Conservation (phyloP, 2,888 invertebrate genomes). For the Sarcophaga caerulescens region DNA sequence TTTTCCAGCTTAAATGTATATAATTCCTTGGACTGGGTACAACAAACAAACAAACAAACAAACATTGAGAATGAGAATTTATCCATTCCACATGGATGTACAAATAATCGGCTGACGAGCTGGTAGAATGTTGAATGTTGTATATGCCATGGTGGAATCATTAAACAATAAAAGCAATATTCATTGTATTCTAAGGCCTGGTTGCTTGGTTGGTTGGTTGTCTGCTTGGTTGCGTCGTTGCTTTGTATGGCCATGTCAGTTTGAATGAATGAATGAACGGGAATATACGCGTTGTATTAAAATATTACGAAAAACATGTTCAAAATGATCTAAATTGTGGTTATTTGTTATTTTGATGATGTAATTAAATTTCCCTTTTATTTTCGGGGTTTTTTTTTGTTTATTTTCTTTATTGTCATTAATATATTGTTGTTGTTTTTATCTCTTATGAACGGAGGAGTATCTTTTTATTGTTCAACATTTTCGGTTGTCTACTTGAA, state of each 20-base stretch:
- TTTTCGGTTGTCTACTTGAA: constrained; percentile 1
- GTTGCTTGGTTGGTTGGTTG: too few relatives aligned
- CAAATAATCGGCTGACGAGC: not conserved
- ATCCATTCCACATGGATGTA: constrained; percentile 25
- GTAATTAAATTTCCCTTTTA: constrained; percentile 49
- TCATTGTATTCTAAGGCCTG: constrained; percentile 5
- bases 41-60: not conserved
- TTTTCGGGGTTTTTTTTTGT: constrained; percentile 25
- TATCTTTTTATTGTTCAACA: constrained; percentile 11
- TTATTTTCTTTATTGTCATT: not conserved
- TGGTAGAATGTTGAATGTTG: not conserved
- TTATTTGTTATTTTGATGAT: constrained; percentile 60
- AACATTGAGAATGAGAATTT: not conserved
- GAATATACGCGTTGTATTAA: constrained; percentile 15
- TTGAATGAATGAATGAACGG: not conserved
- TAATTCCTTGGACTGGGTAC: constrained; percentile 24
- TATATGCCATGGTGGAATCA: constrained; percentile 12
- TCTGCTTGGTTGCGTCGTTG: too few relatives aligned
- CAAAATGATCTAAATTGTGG: constrained; percentile 53
- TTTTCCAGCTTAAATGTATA: constrained; percentile 35
- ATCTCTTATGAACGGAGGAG: not conserved
- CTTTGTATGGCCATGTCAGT: not conserved
- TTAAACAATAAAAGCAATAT: constrained; percentile 25
- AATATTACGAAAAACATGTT: constrained; percentile 46
- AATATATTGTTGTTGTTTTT: not conserved